Evolutionary conservation across 1,140 invertebrate genomes (phyloP), one percentile per base, ranked within the genome.

Genomic region (Pentalonia nigronervosa): DNA sequence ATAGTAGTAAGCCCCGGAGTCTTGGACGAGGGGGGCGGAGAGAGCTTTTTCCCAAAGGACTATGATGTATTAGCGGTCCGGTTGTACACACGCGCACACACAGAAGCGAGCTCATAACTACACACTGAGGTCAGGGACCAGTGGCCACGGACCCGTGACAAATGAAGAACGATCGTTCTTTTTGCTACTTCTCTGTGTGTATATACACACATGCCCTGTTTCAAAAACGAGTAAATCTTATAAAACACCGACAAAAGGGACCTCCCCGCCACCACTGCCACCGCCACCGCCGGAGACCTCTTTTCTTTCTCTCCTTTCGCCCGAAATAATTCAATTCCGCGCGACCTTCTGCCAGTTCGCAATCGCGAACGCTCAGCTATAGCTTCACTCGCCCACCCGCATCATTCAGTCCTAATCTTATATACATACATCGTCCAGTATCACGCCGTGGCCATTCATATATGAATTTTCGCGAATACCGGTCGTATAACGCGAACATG

Each of bases 161-260:
- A 93, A 93, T 93, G 91, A 93, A 93, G 91, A 93, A 86, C 91
- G 91, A 93, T 93, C 91, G 91, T 93, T 93, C 76, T 93, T 84
- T 84, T 93, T 56, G 34, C 91, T 93, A 84, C 91, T 50, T 84
- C 76, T 36, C 47, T 17, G 20, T 83, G 41, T 60, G 53, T 76
- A 91, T 47, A 91, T 34, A 81, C 60, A 45, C 41, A 76, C 60
- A 48, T 92, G 34, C 81, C 48, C 91, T 41, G 76, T 91, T 91
- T 91, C 90, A 48, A 86, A 93, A 84, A 86, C 91, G 45, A 86
- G 91, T 93, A 93, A 93, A 93, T 93, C 91, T 93, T 93, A 93
- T 93, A 93, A 93, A 93, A 84, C 91, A 86, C 34, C 91, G 91
- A 92, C 76, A 92, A 92, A 92, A 92, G 91, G 34, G 91, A 92